Base-by-base conservation (phyloP, 2,888 invertebrate species). In the Oxyteleia sp. region DNA sequence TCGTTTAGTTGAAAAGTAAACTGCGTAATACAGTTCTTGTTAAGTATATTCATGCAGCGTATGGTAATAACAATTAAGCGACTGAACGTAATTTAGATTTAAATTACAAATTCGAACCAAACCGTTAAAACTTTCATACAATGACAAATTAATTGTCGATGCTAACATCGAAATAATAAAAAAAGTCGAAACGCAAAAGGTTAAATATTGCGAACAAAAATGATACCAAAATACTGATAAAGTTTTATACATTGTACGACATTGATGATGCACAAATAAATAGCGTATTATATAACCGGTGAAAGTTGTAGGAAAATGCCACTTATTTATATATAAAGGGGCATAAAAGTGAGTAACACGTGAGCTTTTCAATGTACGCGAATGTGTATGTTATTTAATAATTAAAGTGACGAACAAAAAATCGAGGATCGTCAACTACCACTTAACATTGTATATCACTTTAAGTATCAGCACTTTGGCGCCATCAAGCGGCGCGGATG, bases 271-370 rank as follows among this genome's bases (percentile, higher is more conserved):
- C n/a, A n/a, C 41, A 32, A 13, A 29, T 55, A 55, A 55, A 29
- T 29, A 29, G 43, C 43, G 8, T 68, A 43, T 68, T 53, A 43
- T 20, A 20, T 18, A 68, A 68, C 16, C 7, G 32, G 68, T 53
- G 68, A 68, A 68, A 68, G 68, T 68, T 43, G 18, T 13, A 23
- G 23, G 43, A 68, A 68, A 43, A 43, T 29, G 15, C 7, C 29
- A 26, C 26, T 68, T 43, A 53, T 43, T 55, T 38, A 38, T 38
- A 41, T 38, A 20, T 43, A 18, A 51, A 35, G 23, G 23, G 26
- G 49, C 23, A 38, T 47, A 38, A 38, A 66, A 53, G 16, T 64
- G 20, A 49, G 20, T 23, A 45, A 32, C 15, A 32, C n/a, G 47
- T 63, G 32, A 41, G n/a, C 61, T 47, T 63, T 63, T 45, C 57